A percentile compares a stretch with the other conserved stretches of the same genome.
phyloP scores from a whole-genome alignment of 2,797 vertebrate genomes.

The Oreochromis grahami region DNA sequence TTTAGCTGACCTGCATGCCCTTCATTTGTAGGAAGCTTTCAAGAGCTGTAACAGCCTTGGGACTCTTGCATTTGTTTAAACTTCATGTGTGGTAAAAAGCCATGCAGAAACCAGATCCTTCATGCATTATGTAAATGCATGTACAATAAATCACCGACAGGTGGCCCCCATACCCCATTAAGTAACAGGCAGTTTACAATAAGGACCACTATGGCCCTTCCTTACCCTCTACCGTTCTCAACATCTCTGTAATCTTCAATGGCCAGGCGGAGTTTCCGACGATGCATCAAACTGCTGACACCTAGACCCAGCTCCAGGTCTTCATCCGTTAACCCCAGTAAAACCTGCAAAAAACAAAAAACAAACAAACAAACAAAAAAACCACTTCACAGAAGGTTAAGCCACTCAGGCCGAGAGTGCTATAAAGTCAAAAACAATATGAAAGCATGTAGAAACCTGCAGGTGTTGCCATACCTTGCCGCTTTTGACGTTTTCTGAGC shows the following conservation, averaged over 20 bases:
- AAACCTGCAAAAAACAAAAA: conserved; percentile 65
- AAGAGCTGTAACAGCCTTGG: background rate
- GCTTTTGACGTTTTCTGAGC: conserved; percentile 86
- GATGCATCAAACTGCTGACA: conserved; percentile 83
- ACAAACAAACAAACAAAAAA: background rate
- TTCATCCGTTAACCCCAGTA: conserved; percentile 84
- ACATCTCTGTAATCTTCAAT: conserved; percentile 89
- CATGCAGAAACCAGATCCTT: background rate
- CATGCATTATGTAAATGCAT: background rate
- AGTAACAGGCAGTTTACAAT: background rate
- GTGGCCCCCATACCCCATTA: conserved; percentile 15
- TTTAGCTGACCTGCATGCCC: background rate
- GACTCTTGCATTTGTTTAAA: background rate
- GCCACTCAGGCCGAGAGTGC: background rate
- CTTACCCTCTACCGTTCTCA: conserved; percentile 82
- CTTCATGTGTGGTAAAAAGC: background rate
- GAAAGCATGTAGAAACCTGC: background rate
- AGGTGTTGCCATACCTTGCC: conserved; percentile 76
- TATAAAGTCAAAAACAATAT: no score
- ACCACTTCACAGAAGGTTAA: background rate
- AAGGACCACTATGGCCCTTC: background rate
- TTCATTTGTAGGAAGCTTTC: background rate
- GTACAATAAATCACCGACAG: conserved; percentile 36
- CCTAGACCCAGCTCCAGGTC: conserved; percentile 85
- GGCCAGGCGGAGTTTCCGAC: conserved; percentile 85